Conservation (phyloP, 2,888 invertebrate genomes). For the Ichneumoninae sp. region DNA sequence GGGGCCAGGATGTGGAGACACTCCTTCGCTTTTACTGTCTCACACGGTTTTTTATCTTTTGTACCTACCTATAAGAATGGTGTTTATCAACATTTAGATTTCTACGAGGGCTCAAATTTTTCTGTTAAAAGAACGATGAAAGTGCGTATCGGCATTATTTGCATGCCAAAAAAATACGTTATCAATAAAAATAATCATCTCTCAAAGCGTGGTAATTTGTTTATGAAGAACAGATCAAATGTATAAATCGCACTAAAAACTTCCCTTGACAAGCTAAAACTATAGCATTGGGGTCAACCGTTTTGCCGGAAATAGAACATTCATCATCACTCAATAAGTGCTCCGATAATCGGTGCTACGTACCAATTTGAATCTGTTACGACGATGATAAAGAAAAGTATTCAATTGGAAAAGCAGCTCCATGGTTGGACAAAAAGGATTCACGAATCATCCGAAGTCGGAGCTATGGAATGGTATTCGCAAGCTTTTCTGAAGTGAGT, state of each 20-base stretch:
- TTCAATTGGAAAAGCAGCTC: not conserved
- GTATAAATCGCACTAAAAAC: no score
- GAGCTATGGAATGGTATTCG: constrained; percentile 32
- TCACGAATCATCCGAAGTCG: constrained; percentile 10
- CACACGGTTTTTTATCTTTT: constrained; percentile 13
- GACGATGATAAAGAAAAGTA: not conserved
- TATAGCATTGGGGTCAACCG: not conserved
- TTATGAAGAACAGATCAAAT: not conserved
- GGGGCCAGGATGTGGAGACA: constrained; percentile 32
- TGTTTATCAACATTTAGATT: not conserved
- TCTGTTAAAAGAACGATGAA: not conserved
- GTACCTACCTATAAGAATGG: not conserved
- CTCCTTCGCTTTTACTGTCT: constrained; percentile 49
- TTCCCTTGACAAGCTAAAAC: no score
- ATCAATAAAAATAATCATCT: no score
- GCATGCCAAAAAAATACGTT: not conserved
- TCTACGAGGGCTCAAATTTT: not conserved
- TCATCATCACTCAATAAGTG: constrained; percentile 3
- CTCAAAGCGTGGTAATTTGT: not conserved
- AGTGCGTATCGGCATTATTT: not conserved
- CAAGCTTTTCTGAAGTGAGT: constrained; percentile 58
- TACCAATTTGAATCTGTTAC: not conserved
- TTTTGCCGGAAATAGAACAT: not conserved
- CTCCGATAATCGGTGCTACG: not conserved
- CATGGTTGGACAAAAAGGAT: constrained; percentile 6